Conservation (phyloP, 2,888 invertebrate species). For the Rhaphigaster nebulosa region DNA sequence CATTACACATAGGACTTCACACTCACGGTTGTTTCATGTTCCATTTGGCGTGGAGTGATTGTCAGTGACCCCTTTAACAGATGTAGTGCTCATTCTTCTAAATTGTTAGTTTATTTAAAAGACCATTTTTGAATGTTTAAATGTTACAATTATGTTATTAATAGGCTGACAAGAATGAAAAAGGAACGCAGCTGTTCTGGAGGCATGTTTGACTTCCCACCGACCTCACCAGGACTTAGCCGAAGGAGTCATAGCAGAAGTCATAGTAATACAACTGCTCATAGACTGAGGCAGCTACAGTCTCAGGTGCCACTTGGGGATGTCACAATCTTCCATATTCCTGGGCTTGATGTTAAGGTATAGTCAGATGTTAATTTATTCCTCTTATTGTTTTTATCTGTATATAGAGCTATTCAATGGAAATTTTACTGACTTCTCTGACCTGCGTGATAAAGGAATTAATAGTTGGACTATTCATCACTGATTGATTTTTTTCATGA, state of each 20-base stretch:
- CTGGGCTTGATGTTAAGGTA: slow-evolving; percentile 90
- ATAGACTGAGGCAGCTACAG: slow-evolving; percentile 69
- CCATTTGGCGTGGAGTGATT: too few species aligned
- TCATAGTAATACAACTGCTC: slow-evolving; percentile 68
- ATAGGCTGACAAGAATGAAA: slow-evolving; percentile 73
- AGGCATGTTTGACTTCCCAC: slow-evolving; percentile 74
- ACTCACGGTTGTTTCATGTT: too few species aligned
- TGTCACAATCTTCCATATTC: slow-evolving; percentile 90
- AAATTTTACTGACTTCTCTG: not conserved
- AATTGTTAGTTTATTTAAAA: not conserved
- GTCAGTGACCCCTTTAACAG: too few species aligned
- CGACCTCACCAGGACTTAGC: slow-evolving; percentile 73
- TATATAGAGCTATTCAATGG: not conserved
- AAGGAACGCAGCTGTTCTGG: slow-evolving; percentile 81
- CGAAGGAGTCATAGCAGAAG: slow-evolving; percentile 69
- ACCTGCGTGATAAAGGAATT: not conserved
- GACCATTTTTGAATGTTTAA: not conserved
- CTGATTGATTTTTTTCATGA: too few species aligned
- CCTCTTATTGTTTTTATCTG: not conserved
- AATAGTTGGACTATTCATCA: too few species aligned
- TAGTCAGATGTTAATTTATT: not conserved
- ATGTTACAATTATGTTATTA: not conserved
- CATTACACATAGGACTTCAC: too few species aligned
- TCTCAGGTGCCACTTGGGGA: slow-evolving; percentile 73
- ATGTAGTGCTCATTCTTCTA: not conserved